These are phyloP conservation scores for Metopolophium dirhodum DNA, from an alignment of 1,140 invertebrate species.

Conservation along the genomic window DNA sequence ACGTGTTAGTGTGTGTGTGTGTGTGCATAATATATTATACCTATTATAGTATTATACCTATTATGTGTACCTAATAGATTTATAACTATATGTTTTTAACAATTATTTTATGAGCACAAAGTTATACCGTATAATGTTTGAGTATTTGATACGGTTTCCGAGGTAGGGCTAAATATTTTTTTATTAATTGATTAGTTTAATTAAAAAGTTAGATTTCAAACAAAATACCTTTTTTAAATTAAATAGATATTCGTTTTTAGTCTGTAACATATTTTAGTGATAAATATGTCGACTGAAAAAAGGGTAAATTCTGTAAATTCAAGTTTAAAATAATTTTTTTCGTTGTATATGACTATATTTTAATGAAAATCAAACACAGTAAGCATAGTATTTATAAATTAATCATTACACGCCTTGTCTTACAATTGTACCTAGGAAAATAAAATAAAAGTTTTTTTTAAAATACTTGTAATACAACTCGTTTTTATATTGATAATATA, in stretches of 20 bases:
- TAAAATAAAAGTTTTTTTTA: too few species aligned
- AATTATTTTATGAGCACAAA: not conserved
- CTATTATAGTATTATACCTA: not conserved
- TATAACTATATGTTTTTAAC: not conserved
- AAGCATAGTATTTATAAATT: too few species aligned
- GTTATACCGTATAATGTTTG: too few species aligned
- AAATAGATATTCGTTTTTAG: not conserved
- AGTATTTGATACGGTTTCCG: not conserved
- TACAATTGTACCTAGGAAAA: too few species aligned
- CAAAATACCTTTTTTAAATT: not conserved
- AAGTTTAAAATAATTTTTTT: not conserved
- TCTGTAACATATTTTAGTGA: not conserved
- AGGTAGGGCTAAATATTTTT: not conserved
- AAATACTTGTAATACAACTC: too few species aligned
- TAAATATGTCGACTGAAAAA: not conserved
- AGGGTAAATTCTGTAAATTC: not conserved
- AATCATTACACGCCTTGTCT: too few species aligned
- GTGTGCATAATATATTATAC: not conserved
- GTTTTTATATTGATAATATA: too few species aligned
- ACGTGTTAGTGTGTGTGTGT: too few species aligned
- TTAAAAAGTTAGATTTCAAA: not conserved
- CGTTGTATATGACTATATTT: not conserved
- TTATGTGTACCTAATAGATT: too few species aligned
- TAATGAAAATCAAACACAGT: too few species aligned
- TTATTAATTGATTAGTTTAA: not conserved